Conservation (phyloP, 2,797 vertebrate species). For the Aphelocoma californica region DNA sequence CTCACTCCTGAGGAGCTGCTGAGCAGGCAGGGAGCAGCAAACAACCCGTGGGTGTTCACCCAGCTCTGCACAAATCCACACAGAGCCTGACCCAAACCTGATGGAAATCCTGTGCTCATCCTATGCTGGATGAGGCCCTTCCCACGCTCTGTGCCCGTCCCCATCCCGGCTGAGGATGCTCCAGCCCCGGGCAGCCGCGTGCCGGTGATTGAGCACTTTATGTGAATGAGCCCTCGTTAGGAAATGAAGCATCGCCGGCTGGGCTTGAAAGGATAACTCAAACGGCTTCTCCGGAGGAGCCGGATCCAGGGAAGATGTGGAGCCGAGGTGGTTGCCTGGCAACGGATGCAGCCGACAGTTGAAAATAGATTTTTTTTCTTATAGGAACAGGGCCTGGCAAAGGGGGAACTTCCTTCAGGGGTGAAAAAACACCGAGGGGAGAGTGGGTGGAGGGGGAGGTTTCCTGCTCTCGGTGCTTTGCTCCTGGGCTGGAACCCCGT, state of each 20-base stretch:
- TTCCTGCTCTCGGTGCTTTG: neutral
- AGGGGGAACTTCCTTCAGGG: neutral
- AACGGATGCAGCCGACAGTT: slow-evolving; percentile 38
- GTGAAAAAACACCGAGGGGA: neutral
- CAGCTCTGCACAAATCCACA: rapidly evolving
- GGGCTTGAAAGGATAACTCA: neutral
- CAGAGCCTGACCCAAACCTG: neutral
- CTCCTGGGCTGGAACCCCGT: rapidly evolving
- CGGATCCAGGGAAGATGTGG: neutral
- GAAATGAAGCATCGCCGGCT: slow-evolving; percentile 19
- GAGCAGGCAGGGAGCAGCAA: neutral
- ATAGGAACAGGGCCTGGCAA: neutral
- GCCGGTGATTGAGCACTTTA: neutral
- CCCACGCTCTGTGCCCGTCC: neutral
- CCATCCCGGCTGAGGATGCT: neutral
- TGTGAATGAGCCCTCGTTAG: neutral
- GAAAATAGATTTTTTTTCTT: slow-evolving; percentile 38
- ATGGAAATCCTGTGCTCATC: neutral
- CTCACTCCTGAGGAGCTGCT: neutral
- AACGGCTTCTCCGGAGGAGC: neutral
- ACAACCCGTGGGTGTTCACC: rapidly evolving
- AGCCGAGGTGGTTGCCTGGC: slow-evolving; percentile 12
- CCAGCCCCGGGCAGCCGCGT: neutral
- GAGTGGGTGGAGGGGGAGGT: neutral
- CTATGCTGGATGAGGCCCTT: neutral